Conservation (phyloP, 2,888 invertebrate species). For the Tuberolachnus salignus region DNA sequence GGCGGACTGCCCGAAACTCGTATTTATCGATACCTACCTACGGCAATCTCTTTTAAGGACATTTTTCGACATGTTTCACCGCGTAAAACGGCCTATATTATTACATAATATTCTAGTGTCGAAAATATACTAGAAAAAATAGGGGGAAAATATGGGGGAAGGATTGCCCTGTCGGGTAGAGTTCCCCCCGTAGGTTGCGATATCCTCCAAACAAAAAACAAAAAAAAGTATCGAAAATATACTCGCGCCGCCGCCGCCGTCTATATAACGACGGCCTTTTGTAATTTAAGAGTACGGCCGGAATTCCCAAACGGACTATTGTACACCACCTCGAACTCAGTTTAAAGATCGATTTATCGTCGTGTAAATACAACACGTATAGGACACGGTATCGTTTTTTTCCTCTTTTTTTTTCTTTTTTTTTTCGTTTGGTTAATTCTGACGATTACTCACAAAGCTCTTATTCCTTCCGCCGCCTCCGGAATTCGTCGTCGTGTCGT, state of each 20-base stretch:
- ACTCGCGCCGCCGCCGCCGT: no score
- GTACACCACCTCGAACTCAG: background rate
- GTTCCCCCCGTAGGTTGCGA: no score
- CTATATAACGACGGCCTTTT: background rate
- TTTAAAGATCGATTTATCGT: background rate
- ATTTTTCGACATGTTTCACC: background rate
- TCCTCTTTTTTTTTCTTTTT: background rate
- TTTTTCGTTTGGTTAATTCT: background rate
- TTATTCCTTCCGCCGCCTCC: background rate
- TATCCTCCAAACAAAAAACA: no score
- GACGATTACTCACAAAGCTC: background rate
- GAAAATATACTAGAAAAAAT: no score
- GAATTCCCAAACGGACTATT: slow-evolving; percentile 34
- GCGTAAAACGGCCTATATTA: background rate
- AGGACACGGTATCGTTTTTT: background rate
- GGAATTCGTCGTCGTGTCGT: background rate
- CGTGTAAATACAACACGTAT: no score
- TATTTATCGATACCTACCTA: no score
- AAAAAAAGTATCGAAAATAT: slow-evolving; percentile 4
- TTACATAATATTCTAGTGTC: no score
- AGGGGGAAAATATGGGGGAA: no score
- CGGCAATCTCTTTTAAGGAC: background rate
- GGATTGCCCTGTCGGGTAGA: no score
- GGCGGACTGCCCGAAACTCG: background rate
- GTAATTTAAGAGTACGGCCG: slow-evolving; percentile 4